A percentile compares a stretch with the other conserved stretches of the same genome.
These are phyloP conservation scores for Microctenopoma steveboyesi DNA, from an alignment of 2,797 vertebrate genomes.

Conservation along the genomic window DNA sequence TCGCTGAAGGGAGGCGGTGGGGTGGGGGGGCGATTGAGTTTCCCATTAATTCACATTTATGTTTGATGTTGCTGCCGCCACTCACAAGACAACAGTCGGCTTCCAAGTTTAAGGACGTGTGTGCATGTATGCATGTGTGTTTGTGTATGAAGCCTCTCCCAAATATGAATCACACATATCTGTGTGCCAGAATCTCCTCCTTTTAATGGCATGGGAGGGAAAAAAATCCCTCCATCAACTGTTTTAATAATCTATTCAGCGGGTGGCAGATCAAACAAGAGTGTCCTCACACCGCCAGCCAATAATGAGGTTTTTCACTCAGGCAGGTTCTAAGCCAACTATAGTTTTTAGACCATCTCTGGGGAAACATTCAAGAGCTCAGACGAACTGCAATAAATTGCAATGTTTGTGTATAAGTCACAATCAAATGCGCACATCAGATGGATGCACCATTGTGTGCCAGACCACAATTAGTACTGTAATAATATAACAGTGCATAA, in stretches of 20 bases:
- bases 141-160: constrained; percentile 62
- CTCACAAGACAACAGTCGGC: constrained; percentile 59
- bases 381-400: constrained; percentile 40
- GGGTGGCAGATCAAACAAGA: constrained; percentile 78
- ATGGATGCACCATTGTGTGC: constrained; percentile 8
- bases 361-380: constrained; percentile 40
- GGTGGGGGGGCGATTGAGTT: constrained; percentile 5
- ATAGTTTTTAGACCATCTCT: constrained; percentile 55
- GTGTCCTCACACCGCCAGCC: constrained; percentile 61
- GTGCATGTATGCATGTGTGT: constrained; percentile 26
- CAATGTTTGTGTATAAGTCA: constrained; percentile 45
- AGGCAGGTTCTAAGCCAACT: constrained; percentile 58
- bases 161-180: constrained; percentile 70
- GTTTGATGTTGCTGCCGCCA: constrained; percentile 72
- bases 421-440: constrained; percentile 18
- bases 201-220: constrained; percentile 64
- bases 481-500: constrained; percentile 7
- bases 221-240: constrained; percentile 58
- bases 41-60: constrained; percentile 58
- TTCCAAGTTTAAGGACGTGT: constrained; percentile 59
- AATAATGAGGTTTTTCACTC: constrained; percentile 67
- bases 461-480: constrained; percentile 13
- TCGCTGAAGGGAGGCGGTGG: background rate
- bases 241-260: constrained; percentile 78
- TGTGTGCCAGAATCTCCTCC: constrained; percentile 62